Percentiles rank a stretch among this genome's conserved stretches.
These are phyloP conservation scores for Drosophila ogumai DNA, from an alignment of 1,140 invertebrate genomes.

Conservation along the genomic window DNA sequence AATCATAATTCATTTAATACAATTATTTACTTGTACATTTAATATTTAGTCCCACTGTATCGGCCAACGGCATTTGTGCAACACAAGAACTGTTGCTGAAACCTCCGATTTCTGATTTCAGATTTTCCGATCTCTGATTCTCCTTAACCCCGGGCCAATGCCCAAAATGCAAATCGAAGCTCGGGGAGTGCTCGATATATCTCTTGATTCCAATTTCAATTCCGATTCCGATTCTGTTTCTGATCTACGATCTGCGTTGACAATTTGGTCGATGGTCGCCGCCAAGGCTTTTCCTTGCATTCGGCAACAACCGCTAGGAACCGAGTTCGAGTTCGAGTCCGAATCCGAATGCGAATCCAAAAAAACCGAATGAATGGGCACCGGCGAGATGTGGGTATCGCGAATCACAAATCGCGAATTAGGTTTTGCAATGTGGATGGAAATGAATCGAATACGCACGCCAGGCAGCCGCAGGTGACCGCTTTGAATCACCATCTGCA, in stretches of 20 bases:
- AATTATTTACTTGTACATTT: not conserved
- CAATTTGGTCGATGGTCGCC: constrained; percentile 56
- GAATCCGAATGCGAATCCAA: not conserved
- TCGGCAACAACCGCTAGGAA: constrained; percentile 57
- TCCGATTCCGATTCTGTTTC: constrained; percentile 45
- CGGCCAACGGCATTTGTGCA: constrained; percentile 57
- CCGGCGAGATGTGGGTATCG: constrained; percentile 29
- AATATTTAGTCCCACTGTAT: constrained; percentile 7
- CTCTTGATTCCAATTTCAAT: constrained; percentile 33
- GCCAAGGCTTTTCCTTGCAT: constrained; percentile 71
- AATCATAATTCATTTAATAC: not conserved
- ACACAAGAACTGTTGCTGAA: constrained; percentile 27
- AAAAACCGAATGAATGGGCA: constrained; percentile 15
- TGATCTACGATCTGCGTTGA: constrained; percentile 8
- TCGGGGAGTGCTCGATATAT: constrained; percentile 57
- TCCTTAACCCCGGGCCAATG: constrained; percentile 46
- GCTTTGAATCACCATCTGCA: constrained; percentile 48
- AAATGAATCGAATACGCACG: constrained; percentile 62
- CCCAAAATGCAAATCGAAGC: constrained; percentile 67
- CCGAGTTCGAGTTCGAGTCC: constrained; percentile 4
- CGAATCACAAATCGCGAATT: constrained; percentile 26
- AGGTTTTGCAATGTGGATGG: constrained; percentile 49
- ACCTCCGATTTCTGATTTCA: constrained; percentile 13
- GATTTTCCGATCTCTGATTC: constrained; percentile 11
- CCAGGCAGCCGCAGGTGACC: constrained; percentile 70